Evolutionary conservation across 2,888 invertebrate genomes (phyloP).

Genomic region (Sepiola atlantica): DNA sequence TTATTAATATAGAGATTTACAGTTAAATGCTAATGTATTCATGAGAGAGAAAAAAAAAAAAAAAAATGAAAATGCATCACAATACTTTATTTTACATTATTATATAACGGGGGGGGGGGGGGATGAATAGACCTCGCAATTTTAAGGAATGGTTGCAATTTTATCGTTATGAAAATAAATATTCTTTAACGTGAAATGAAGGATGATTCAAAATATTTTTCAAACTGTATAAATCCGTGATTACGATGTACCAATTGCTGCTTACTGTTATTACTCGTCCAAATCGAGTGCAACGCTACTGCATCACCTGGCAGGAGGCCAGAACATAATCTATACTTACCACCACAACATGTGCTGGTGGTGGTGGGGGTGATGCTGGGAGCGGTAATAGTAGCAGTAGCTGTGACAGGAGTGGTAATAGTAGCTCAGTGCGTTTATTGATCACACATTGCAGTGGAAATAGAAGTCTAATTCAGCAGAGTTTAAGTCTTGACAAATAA

Average conservation of each 20-base stretch:
- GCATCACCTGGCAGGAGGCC: slow-evolving; percentile 32
- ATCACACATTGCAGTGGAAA: background rate
- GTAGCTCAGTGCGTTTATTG: slow-evolving; percentile 25
- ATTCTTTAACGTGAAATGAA: background rate
- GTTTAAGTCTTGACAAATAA: background rate
- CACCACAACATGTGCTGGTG: background rate
- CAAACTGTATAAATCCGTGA: background rate
- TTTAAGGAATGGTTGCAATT: background rate
- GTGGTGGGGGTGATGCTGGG: background rate
- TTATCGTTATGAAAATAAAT: background rate
- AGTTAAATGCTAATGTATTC: background rate
- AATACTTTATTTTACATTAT: background rate
- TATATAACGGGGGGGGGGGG: no score
- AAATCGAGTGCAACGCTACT: background rate
- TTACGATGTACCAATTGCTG: background rate
- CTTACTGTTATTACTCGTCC: background rate
- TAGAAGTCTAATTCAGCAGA: slow-evolving; percentile 6
- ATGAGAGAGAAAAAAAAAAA: background rate
- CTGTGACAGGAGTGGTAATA: background rate
- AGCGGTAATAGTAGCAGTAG: background rate
- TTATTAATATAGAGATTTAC: background rate
- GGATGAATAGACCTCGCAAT: no score
- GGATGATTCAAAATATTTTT: background rate
- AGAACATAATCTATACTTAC: slow-evolving; percentile 4
- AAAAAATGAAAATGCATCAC: background rate